These are phyloP conservation scores for Tetramorium alpestre DNA, from an alignment of 1,140 invertebrate species.

Conservation along the genomic window DNA sequence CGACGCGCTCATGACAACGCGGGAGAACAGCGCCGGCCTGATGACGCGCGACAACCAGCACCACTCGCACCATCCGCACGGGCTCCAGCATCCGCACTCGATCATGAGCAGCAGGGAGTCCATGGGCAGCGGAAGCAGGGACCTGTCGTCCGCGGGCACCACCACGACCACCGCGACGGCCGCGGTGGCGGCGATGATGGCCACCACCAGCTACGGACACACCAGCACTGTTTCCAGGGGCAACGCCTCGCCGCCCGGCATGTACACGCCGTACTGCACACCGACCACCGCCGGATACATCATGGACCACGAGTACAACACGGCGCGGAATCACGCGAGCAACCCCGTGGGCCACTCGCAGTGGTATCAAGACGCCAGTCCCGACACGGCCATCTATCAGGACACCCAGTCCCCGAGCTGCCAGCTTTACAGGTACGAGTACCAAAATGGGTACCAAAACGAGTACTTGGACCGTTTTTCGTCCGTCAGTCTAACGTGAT, in stretches of 20 bases:
- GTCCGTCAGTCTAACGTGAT: not conserved
- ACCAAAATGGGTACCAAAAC: not conserved
- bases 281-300: slow-evolving; percentile 84
- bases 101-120: slow-evolving; percentile 81
- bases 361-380: slow-evolving; percentile 84
- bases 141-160: slow-evolving; percentile 75
- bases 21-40: slow-evolving; percentile 82
- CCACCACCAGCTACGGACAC: slow-evolving; percentile 87
- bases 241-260: slow-evolving; percentile 85
- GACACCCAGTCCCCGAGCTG: slow-evolving; percentile 84
- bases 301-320: slow-evolving; percentile 85
- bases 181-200: slow-evolving; percentile 83
- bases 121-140: slow-evolving; percentile 82
- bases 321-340: slow-evolving; percentile 78
- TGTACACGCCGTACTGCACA: slow-evolving; percentile 86
- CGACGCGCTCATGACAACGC: slow-evolving; percentile 85
- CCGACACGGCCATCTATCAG: slow-evolving; percentile 83
- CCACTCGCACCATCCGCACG: slow-evolving; percentile 86
- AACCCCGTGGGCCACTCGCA: slow-evolving; percentile 78
- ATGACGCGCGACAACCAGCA: slow-evolving; percentile 84
- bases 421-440: slow-evolving; percentile 82
- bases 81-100: slow-evolving; percentile 86
- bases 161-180: slow-evolving; percentile 79
- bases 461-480: not conserved
- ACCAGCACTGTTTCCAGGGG: slow-evolving; percentile 82